phyloP scores from a whole-genome alignment of 2,113 vertebrate species.

The Desmodus rotundus region DNA sequence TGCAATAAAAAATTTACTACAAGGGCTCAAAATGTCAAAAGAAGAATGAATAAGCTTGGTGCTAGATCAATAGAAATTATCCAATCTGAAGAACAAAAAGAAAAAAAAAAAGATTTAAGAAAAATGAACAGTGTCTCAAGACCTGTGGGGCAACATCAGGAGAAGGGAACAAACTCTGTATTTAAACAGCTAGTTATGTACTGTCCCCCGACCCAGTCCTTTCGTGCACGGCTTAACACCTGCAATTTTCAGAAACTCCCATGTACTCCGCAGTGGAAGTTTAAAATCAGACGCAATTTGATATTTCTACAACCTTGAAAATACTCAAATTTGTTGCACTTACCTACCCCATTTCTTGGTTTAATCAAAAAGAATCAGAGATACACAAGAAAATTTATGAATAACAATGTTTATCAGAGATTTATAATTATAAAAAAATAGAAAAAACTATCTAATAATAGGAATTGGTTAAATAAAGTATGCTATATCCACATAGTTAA shows the following conservation, averaged over 20 bases:
- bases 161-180: neutral
- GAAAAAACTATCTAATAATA: neutral
- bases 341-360: neutral
- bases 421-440: neutral
- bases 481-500: neutral
- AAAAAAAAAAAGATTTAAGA: neutral
- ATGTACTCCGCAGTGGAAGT: neutral
- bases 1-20: neutral
- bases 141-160: neutral
- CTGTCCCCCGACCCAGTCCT: neutral
- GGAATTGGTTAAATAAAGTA: neutral
- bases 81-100: neutral
- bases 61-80: neutral
- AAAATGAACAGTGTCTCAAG: neutral
- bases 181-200: neutral
- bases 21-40: neutral
- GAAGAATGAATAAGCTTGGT: neutral
- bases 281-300: slow-evolving; percentile 16
- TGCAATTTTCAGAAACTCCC: neutral
- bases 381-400: neutral
- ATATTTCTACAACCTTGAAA: slow-evolving; percentile 9
- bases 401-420: neutral
- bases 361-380: slow-evolving; percentile 14
- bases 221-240: neutral
- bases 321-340: neutral